phyloP scores from a whole-genome alignment of 1,140 invertebrate species.

The Pentalonia nigronervosa region DNA sequence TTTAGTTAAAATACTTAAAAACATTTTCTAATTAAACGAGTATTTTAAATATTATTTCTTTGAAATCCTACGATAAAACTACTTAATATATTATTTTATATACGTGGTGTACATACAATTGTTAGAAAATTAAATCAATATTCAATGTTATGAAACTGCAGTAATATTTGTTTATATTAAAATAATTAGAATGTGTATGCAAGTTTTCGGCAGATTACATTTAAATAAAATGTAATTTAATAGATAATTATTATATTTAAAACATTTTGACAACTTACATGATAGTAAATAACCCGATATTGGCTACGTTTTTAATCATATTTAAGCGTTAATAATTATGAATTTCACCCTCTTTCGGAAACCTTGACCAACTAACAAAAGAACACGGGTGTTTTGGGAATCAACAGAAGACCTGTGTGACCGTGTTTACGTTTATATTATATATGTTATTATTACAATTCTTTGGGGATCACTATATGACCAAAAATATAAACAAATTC shows the following conservation, averaged over 20 bases:
- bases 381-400: constrained; percentile 11
- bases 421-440: constrained; percentile 16
- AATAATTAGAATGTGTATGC: not conserved
- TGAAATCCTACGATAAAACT: too few relatives aligned
- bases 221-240: not conserved
- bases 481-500: constrained; percentile 37
- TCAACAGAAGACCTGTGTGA: not conserved
- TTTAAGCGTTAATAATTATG: constrained; percentile 45
- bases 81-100: too few relatives aligned
- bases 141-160: not conserved
- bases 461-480: not conserved
- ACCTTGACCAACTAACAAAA: constrained; percentile 54
- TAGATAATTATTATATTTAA: not conserved
- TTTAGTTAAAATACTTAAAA: not conserved
- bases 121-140: not conserved
- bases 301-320: not conserved
- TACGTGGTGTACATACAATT: too few relatives aligned
- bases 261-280: not conserved
- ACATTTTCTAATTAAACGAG: not conserved
- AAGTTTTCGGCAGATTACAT: not conserved
- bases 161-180: not conserved
- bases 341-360: constrained; percentile 37
- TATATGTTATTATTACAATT: not conserved
- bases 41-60: not conserved
- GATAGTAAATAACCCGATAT: not conserved